Evolutionary conservation across 2,797 vertebrate genomes (phyloP), one percentile per base, ranked within the genome.

Genomic region (Oreochromis grahami): DNA sequence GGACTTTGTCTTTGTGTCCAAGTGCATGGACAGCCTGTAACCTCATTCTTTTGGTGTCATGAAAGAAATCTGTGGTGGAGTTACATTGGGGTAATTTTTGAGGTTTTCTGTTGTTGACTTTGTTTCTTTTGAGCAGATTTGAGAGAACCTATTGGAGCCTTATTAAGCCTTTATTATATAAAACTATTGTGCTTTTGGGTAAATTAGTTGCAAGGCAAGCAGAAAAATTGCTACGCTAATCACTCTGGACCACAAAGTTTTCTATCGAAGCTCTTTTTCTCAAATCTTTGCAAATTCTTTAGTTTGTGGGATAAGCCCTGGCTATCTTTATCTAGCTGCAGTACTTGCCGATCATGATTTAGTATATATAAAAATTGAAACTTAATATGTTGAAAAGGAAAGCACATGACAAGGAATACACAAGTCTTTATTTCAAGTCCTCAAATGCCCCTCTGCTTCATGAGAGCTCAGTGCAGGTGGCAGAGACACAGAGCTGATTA

Each of bases 1-100:
- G 74, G 45, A 63, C 83, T 87, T 93, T 94, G 85, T 90, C 80
- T 92, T 88, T 91, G 85, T 91, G 65, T 83, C 43, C 29, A 34
- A 83, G 76, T 87, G 86, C 87, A 88, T 86, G 56, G 87, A 81
- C 77, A 79, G 45, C 58, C 56, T 72, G 79, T 84, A 65, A 50
- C 38, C 13, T 24, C 3, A 5, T 68, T 84, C 79, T 77, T 50
- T 84, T 76, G 78, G 63, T 53, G 58, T 45, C 78, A 78, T 36
- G 43, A 81, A 77, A 85, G 63, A 84, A 85, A 80, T 74, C 56
- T 41, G 78, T 2, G 24, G 78, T 76, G 70, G 29, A 36, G 58
- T 82, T 45, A 32, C 78, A 76, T 21, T 55, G 21, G 21, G 13
- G 7, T 13, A 24, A 53, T 26, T 14, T 24, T 34, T 74, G 8